Percentiles rank a stretch among this genome's conserved stretches.
Evolutionary conservation across 2,113 vertebrate species (phyloP).

Genomic region (Trichechus manatus): DNA sequence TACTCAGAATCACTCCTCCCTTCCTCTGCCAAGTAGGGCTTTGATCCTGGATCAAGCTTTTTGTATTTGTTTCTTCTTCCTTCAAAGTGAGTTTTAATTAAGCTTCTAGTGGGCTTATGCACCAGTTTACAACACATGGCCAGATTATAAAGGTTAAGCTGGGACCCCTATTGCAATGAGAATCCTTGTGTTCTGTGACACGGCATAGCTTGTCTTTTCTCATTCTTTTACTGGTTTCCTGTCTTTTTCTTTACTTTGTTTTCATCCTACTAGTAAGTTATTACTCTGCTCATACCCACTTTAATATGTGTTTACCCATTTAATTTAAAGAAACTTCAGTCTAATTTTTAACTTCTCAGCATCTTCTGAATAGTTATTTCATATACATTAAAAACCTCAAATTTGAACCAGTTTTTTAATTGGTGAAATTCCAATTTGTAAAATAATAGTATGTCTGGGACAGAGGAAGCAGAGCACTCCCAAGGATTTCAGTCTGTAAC

Average conservation of each 20-base stretch:
- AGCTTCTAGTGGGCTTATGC: neutral
- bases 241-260: neutral
- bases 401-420: slow-evolving; percentile 30
- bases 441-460: slow-evolving; percentile 26
- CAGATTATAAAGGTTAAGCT: neutral
- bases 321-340: slow-evolving; percentile 25
- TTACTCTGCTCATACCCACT: slow-evolving; percentile 5
- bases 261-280: neutral
- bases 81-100: slow-evolving; percentile 36
- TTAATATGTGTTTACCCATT: slow-evolving; percentile 29
- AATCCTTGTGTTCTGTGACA: neutral
- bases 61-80: neutral
- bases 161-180: neutral
- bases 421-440: slow-evolving; percentile 18
- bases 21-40: neutral
- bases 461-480: neutral
- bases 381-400: slow-evolving; percentile 32
- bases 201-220: neutral
- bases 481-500: neutral
- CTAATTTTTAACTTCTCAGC: neutral
- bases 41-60: slow-evolving; percentile 5
- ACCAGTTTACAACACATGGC: neutral
- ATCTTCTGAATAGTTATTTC: slow-evolving; percentile 45
- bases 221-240: neutral
- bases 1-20: neutral